Evolutionary conservation across 2,888 invertebrate genomes (phyloP).

Genomic region (Cordilura impudica): DNA sequence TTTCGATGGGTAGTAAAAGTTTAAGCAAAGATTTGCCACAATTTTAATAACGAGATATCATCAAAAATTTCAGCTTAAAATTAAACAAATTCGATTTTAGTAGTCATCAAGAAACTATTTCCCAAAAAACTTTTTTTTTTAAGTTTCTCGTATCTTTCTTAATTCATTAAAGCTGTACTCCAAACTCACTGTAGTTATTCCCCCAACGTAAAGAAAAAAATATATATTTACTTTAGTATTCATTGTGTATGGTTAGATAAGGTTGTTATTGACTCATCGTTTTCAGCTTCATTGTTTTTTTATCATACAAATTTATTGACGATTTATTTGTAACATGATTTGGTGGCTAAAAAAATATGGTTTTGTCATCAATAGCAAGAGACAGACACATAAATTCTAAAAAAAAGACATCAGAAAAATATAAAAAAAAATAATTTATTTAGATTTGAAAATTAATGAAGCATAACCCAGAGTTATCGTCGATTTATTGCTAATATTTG

Average conservation of each 20-base stretch:
- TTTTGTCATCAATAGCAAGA: conserved; percentile 52
- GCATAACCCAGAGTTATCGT: background rate
- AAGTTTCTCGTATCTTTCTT: too few species aligned
- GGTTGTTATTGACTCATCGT: background rate
- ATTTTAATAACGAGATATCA: too few species aligned
- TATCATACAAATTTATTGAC: background rate
- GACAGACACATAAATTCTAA: conserved; percentile 61
- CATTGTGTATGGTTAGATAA: background rate
- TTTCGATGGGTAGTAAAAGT: background rate
- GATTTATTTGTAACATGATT: conserved; percentile 45
- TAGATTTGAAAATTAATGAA: conserved; percentile 17
- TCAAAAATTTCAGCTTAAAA: too few species aligned
- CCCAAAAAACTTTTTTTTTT: too few species aligned
- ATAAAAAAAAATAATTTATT: background rate
- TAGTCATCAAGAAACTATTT: too few species aligned
- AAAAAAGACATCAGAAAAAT: conserved; percentile 49
- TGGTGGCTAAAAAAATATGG: conserved; percentile 40
- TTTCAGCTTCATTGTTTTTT: background rate
- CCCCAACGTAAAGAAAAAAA: too few species aligned
- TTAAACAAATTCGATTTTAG: too few species aligned
- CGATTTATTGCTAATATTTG: background rate
- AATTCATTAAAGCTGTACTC: too few species aligned
- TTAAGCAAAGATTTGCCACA: too few species aligned
- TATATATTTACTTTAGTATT: too few species aligned
- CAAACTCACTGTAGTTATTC: too few species aligned